Conservation (phyloP, 1,140 invertebrate species). For the Magallana ariakensis region DNA sequence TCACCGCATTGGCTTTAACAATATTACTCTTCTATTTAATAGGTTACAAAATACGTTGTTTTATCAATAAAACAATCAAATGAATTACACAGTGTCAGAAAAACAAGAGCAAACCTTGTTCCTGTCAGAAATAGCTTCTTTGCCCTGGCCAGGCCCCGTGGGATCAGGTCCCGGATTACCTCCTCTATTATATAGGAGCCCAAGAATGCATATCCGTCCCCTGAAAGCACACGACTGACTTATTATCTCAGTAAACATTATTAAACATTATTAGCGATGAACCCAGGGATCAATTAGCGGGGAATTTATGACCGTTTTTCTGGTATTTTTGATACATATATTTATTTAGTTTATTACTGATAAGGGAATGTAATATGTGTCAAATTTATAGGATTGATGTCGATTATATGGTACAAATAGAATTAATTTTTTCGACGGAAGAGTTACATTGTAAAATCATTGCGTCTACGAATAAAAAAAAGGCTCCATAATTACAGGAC, state of each 20-base stretch:
- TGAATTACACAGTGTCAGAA: no score
- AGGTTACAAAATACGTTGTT: no score
- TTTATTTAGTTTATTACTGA: no score
- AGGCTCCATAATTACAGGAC: no score
- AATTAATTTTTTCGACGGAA: neutral
- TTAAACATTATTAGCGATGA: neutral
- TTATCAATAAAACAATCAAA: no score
- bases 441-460: neutral
- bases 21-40: no score
- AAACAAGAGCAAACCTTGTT: slow-evolving; percentile 70
- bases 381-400: neutral
- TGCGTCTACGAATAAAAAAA: no score
- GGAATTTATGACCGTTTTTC: neutral
- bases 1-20: no score
- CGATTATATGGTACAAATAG: neutral
- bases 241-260: neutral
- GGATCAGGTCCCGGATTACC: slow-evolving; percentile 86
- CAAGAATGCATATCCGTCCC: slow-evolving; percentile 88
- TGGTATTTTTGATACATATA: no score
- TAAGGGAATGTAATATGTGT: neutral
- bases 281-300: neutral
- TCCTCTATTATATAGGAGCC: slow-evolving; percentile 90
- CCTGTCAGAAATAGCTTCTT: slow-evolving; percentile 85
- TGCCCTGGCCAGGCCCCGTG: slow-evolving; percentile 77
- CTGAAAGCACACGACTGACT: neutral